These are phyloP conservation scores for Limenitis camilla DNA, from an alignment of 2,888 invertebrate species.

Conservation along the genomic window DNA sequence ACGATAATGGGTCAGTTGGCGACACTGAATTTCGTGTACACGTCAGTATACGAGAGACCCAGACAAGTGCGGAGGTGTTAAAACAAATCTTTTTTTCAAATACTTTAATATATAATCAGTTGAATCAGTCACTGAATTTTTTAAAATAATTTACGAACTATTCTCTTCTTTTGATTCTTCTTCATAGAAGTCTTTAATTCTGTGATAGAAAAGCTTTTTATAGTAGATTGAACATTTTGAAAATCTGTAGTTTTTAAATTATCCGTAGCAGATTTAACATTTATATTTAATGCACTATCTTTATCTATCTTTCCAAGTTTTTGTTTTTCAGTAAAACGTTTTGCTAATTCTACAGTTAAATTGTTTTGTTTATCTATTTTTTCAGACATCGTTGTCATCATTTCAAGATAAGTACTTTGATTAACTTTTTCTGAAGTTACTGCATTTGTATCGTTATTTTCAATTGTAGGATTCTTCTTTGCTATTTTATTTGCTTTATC, in stretches of 20 bases:
- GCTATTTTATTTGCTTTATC: neutral
- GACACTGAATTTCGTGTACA: no score
- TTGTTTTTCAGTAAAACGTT: conserved; percentile 25
- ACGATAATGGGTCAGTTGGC: no score
- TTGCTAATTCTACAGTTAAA: conserved; percentile 43
- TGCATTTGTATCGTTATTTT: conserved; percentile 33
- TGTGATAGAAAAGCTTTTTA: conserved; percentile 7
- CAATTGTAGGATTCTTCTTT: conserved; percentile 31
- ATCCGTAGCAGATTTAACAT: neutral
- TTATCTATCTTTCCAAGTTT: neutral
- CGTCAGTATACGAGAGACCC: no score
- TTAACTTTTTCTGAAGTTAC: conserved; percentile 20
- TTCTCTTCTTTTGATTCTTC: conserved; percentile 35
- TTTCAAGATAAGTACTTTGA: conserved; percentile 23
- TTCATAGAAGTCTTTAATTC: conserved; percentile 22
- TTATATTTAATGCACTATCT: neutral
- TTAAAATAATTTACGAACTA: conserved; percentile 29
- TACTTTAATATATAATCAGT: neutral
- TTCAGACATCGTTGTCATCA: conserved; percentile 43
- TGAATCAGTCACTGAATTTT: neutral
- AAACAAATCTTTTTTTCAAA: neutral
- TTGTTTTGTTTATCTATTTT: conserved; percentile 51
- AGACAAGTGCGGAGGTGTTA: no score
- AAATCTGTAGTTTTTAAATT: neutral
- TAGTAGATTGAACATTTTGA: neutral